Evolutionary conservation across 2,888 invertebrate genomes (phyloP).

Genomic region (Hetaerina titia): DNA sequence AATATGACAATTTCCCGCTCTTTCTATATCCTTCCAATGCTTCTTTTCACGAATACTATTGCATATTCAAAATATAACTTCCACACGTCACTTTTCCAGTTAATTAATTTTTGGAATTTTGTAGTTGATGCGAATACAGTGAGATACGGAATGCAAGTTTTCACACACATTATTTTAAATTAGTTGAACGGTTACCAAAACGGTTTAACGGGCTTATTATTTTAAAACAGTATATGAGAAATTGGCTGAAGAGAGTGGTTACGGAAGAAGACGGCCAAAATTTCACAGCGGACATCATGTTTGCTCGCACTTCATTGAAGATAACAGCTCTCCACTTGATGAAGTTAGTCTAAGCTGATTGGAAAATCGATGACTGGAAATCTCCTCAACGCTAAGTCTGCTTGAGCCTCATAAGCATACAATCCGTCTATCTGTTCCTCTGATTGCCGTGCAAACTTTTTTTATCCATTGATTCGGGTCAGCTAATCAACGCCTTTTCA

Average conservation of each 20-base stretch:
- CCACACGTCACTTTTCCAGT: no score
- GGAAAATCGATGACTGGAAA: conserved; percentile 30
- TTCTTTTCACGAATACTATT: no score
- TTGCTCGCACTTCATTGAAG: conserved; percentile 6
- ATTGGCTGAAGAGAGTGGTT: neutral
- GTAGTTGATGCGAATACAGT: no score
- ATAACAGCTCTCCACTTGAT: conserved; percentile 31
- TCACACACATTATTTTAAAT: neutral
- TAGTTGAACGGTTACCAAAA: neutral
- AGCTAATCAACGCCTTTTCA: conserved; percentile 13
- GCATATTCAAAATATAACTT: no score
- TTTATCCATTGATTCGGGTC: neutral
- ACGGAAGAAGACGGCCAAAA: neutral
- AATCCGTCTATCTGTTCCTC: conserved; percentile 16
- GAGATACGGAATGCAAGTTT: no score
- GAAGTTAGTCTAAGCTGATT: conserved; percentile 39
- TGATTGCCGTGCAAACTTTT: neutral
- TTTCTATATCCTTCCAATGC: no score
- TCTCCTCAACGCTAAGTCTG: conserved; percentile 16
- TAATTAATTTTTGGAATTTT: no score
- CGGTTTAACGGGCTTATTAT: neutral
- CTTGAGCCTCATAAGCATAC: conserved; percentile 30
- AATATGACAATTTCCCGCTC: no score
- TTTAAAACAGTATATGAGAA: neutral
- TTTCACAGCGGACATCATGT: neutral